Conservation (phyloP, 2,113 vertebrate species). For the Platanista minor region DNA sequence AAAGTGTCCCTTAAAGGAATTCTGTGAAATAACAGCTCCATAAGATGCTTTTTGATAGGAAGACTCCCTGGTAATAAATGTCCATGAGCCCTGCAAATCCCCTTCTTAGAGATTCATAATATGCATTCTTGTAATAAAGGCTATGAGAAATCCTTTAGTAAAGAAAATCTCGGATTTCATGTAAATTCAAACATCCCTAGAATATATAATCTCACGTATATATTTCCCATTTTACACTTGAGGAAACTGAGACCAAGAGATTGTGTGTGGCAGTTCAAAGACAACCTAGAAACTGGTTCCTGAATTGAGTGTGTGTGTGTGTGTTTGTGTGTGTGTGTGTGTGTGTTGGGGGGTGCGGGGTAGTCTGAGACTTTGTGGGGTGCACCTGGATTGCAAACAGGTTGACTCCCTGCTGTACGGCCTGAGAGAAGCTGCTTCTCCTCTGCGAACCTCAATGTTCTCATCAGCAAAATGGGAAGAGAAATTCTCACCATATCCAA, state of each 20-base stretch:
- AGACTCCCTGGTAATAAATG: background rate
- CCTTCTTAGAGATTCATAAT: background rate
- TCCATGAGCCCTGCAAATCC: background rate
- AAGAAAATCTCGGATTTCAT: background rate
- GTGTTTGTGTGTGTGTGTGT: too few species aligned
- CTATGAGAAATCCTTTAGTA: background rate
- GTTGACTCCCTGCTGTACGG: background rate
- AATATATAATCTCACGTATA: background rate
- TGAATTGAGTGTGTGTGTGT: background rate
- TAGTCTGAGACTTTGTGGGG: too few species aligned
- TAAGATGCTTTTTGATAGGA: background rate
- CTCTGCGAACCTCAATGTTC: background rate
- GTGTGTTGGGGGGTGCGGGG: too few species aligned
- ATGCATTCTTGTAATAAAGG: background rate
- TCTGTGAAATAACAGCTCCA: background rate
- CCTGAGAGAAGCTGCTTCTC: background rate
- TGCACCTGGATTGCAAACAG: background rate
- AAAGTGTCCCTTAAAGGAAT: background rate
- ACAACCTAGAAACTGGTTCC: background rate
- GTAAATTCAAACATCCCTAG: background rate
- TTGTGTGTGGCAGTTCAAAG: background rate
- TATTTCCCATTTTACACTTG: constrained; percentile 2
- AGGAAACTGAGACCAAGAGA: background rate
- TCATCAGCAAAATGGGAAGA: background rate
- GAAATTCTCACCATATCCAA: background rate